A percentile compares a stretch with the other conserved stretches of the same genome.
These are phyloP conservation scores for Diachasmimorpha longicaudata DNA, from an alignment of 1,140 invertebrate species.

Conservation along the genomic window DNA sequence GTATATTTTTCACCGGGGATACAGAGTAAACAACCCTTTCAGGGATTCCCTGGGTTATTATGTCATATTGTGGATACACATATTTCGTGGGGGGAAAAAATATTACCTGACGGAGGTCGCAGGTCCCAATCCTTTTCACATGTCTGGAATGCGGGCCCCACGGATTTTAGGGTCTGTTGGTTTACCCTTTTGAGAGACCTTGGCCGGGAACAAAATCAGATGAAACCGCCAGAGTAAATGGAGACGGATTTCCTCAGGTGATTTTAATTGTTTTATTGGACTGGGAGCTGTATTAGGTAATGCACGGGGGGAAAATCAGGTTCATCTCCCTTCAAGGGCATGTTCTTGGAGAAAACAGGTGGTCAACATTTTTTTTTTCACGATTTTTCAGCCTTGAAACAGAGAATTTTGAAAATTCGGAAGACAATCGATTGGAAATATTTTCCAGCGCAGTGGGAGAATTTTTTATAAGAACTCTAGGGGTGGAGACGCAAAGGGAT, in stretches of 20 bases:
- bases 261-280: background rate
- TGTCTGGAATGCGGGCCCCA: background rate
- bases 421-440: no score
- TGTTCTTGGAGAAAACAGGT: no score
- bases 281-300: background rate
- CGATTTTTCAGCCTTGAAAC: no score
- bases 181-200: background rate
- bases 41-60: background rate
- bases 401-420: no score
- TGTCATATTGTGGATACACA: slow-evolving; percentile 5
- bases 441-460: no score
- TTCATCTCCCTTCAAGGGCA: background rate
- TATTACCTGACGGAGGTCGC: background rate
- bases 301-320: background rate
- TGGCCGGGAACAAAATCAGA: background rate
- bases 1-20: background rate
- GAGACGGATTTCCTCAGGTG: background rate
- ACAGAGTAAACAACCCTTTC: slow-evolving; percentile 5
- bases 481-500: no score
- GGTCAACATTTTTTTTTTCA: no score
- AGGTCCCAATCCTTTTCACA: slow-evolving; percentile 4
- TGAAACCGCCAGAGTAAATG: background rate
- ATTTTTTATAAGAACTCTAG: no score
- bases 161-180: background rate
- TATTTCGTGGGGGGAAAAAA: background rate